phyloP scores from a whole-genome alignment of 2,888 invertebrate genomes.

The Tetanocera ferruginea region DNA sequence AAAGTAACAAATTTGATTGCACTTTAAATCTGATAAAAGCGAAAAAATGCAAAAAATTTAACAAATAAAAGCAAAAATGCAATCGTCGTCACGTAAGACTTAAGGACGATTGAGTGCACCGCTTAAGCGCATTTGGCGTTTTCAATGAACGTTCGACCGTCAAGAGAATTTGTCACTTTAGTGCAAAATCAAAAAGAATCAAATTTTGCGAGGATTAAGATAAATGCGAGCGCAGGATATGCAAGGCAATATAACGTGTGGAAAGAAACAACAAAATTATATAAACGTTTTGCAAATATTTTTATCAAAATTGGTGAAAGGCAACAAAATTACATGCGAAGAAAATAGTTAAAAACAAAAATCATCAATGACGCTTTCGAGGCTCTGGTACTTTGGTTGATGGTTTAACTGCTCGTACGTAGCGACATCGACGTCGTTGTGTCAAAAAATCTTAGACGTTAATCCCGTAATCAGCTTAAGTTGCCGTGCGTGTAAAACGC shows the following conservation, averaged over 20 bases:
- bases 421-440: slow-evolving; percentile 43
- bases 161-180: slow-evolving; percentile 22
- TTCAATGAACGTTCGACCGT: background rate
- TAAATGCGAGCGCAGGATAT: background rate
- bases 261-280: background rate
- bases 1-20: slow-evolving; percentile 64
- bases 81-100: slow-evolving; percentile 63
- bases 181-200: slow-evolving; percentile 17
- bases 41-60: slow-evolving; percentile 29
- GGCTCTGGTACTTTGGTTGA: background rate
- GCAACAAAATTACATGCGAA: background rate
- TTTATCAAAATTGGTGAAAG: slow-evolving; percentile 50
- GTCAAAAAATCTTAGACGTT: slow-evolving; percentile 63
- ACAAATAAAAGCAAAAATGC: slow-evolving; percentile 27
- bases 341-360: slow-evolving; percentile 47
- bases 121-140: slow-evolving; percentile 39
- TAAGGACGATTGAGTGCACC: slow-evolving; percentile 59
- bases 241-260: background rate
- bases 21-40: slow-evolving; percentile 49
- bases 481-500: slow-evolving; percentile 27
- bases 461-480: slow-evolving; percentile 68
- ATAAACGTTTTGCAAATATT: slow-evolving; percentile 21
- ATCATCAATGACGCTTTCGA: background rate
- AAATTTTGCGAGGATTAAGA: slow-evolving; percentile 21
- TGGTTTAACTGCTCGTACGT: background rate